phyloP scores from a whole-genome alignment of 2,797 vertebrate genomes.

The Microcaecilia unicolor region DNA sequence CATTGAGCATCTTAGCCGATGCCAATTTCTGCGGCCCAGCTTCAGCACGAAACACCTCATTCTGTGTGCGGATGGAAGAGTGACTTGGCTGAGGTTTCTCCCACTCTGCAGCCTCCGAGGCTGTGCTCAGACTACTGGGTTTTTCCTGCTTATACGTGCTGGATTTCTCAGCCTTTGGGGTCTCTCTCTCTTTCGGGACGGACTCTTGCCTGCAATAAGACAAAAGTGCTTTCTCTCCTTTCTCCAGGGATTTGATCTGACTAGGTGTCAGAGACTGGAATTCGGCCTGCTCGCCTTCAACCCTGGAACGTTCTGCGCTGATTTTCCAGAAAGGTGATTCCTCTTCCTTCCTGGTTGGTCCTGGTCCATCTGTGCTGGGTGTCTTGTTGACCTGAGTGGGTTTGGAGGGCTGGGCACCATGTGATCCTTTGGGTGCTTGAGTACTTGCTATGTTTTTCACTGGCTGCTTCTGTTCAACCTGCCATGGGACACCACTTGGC shows the following conservation, averaged over 20 bases:
- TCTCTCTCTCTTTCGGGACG: constrained; percentile 45
- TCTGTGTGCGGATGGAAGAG: constrained; percentile 46
- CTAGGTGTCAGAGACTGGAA: constrained; percentile 91
- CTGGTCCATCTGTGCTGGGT: constrained; percentile 57
- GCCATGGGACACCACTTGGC: constrained; percentile 26
- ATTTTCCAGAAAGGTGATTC: constrained; percentile 92
- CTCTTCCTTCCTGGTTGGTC: constrained; percentile 62
- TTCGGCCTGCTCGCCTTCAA: constrained; percentile 76
- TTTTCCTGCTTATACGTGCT: constrained; percentile 58
- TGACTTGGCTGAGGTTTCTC: constrained; percentile 66
- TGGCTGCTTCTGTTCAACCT: constrained; percentile 57
- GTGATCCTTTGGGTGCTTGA: constrained; percentile 39
- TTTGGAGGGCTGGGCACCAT: constrained; percentile 50
- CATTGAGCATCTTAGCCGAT: constrained; percentile 12
- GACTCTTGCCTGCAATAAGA: constrained; percentile 72
- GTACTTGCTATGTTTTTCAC: constrained; percentile 34
- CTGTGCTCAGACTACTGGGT: constrained; percentile 16
- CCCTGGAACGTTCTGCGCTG: constrained; percentile 78
- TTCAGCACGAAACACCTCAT: constrained; percentile 60
- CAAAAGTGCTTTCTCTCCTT: constrained; percentile 83
- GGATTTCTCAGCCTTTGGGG: constrained; percentile 50
- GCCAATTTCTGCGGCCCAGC: constrained; percentile 31
- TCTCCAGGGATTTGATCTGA: constrained; percentile 95
- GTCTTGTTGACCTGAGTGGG: constrained; percentile 55
- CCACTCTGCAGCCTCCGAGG: constrained; percentile 46